A percentile compares a stretch with the other conserved stretches of the same genome.
Evolutionary conservation across 2,797 vertebrate species (phyloP).

Genomic region (Carcharodon carcharias): DNA sequence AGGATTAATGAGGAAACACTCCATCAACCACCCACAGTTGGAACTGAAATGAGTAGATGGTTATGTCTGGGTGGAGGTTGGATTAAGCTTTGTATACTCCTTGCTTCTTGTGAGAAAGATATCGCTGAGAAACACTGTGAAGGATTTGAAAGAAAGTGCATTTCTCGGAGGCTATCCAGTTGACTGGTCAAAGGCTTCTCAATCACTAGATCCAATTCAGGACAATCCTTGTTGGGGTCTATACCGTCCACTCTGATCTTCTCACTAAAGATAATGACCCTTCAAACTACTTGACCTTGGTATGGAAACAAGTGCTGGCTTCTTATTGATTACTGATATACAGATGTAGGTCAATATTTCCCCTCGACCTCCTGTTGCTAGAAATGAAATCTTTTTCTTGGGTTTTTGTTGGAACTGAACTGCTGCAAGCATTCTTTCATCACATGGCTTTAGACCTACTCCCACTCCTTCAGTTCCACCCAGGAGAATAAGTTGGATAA

Average conservation of each 20-base stretch:
- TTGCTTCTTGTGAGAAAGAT: conserved; percentile 78
- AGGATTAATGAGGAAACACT: background rate
- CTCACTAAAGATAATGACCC: too few relatives aligned
- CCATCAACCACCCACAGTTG: background rate
- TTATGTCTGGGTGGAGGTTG: background rate
- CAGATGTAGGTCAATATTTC: conserved; percentile 92
- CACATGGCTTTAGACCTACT: conserved; percentile 53
- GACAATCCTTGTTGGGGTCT: conserved; percentile 67
- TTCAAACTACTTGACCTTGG: too few relatives aligned
- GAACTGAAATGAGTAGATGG: background rate
- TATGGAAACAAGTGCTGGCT: too few relatives aligned
- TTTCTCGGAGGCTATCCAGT: conserved; percentile 83
- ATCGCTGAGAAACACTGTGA: conserved; percentile 87
- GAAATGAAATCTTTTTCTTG: conserved; percentile 97
- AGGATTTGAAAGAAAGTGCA: conserved; percentile 91
- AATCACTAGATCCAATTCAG: conserved; percentile 92
- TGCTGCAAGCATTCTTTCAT: conserved; percentile 91
- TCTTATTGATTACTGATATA: too few relatives aligned
- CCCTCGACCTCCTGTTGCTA: conserved; percentile 92
- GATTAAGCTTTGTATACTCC: conserved; percentile 41
- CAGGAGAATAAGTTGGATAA: too few relatives aligned
- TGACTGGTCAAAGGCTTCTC: conserved; percentile 96
- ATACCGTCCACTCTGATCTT: too few relatives aligned
- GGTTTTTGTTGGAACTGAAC: conserved; percentile 92
- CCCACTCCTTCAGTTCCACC: too few relatives aligned